Conservation (phyloP, 2,888 invertebrate genomes). For the Oxyscelio sp. region DNA sequence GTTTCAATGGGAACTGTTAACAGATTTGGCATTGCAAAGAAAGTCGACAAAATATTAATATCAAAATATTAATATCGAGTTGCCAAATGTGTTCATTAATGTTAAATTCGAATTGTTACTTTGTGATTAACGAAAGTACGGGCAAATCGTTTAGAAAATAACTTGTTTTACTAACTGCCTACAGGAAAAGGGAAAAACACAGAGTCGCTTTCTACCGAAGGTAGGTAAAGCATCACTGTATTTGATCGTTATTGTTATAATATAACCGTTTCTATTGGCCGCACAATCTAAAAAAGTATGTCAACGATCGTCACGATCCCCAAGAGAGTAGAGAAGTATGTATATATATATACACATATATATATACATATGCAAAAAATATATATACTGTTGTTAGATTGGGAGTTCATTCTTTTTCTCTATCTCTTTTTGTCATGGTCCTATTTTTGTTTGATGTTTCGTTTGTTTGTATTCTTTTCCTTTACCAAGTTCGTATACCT, state of each 20-base stretch:
- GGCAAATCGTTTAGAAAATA: constrained; percentile 85
- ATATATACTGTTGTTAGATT: no score
- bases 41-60: no score
- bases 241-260: constrained; percentile 43
- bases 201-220: constrained; percentile 92
- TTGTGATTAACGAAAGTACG: constrained; percentile 85
- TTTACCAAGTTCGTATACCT: no score
- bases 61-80: no score
- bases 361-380: no score
- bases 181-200: constrained; percentile 92
- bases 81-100: constrained; percentile 66
- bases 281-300: constrained; percentile 32
- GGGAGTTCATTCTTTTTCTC: no score
- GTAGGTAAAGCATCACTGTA: constrained; percentile 89
- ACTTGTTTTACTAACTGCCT: constrained; percentile 88
- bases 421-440: no score
- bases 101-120: constrained; percentile 76
- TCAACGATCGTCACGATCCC: constrained; percentile 37
- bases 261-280: constrained; percentile 51
- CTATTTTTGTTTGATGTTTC: no score
- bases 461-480: no score
- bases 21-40: not conserved
- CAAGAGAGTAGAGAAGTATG: no score
- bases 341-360: no score
- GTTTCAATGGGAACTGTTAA: not conserved